Base-by-base conservation (phyloP, 1,140 invertebrate species). In the Panagrolaimus sp. region DNA sequence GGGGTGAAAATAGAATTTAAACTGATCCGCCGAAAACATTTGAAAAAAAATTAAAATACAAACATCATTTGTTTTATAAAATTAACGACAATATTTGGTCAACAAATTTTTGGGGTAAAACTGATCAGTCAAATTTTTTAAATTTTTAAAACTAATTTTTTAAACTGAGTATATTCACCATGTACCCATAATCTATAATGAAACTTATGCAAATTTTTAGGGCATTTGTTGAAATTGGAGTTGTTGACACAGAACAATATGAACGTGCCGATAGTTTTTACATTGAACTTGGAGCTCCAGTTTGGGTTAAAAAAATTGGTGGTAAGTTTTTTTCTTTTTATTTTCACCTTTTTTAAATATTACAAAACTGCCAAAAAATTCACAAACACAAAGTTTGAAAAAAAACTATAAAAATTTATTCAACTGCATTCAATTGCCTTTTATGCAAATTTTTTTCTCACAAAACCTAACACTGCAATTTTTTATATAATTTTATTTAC, bases 201-300 rank as follows among this genome's bases (percentile, higher is more conserved):
- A 68, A 46, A 67, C 58, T 46, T 48, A 72, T 70, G 72, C 58
- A 71, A 48, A 70, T 83, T 38, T 85, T 66, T 78, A 87, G 86
- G 75, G 83, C 85, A 66, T 77, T 75, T 32, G 84, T 87, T 63
- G 81, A 80, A 62, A 81, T 87, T 17, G 80, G 81, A 43, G 85
- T 87, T 67, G 75, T 85, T 45, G 86, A 87, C 71, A 85, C 85
- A 68, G 86, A 87, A 73, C 85, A 87, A 70, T 87, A 75, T 47
- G 85, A 87, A 72, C 86, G 87, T 72, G 81, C 83, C 64, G 86
- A 86, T 71, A 76, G 74, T 48, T 83, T 83, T 71, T 81, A 72
- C 67, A 70, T 83, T 26, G 80, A 83, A 64, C 47, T 83, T 24
- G 67, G 62, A 8, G 52, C 65, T 43, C 81, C 81, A 32, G 70